phyloP scores from a whole-genome alignment of 1,140 invertebrate species.

The Ceratina japonica region DNA sequence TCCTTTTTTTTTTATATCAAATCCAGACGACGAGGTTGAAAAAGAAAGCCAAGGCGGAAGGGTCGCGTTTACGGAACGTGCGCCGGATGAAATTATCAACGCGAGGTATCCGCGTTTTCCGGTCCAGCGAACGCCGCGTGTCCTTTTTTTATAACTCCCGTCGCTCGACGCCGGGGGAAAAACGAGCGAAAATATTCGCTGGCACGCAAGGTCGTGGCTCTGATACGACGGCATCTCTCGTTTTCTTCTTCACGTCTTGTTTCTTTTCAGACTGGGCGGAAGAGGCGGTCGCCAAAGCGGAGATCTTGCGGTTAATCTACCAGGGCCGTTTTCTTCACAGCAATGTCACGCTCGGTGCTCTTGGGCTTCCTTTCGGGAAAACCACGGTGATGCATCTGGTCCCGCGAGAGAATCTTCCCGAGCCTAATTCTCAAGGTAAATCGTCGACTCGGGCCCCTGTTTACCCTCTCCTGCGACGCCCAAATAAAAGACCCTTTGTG shows the following conservation, averaged over 20 bases:
- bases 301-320: conserved; percentile 99
- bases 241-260: conserved; percentile 53
- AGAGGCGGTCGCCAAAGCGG: conserved; percentile 96
- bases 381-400: conserved; percentile 99
- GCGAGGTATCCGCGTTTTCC: conserved; percentile 14
- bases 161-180: background rate
- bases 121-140: background rate
- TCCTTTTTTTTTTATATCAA: conserved; percentile 7
- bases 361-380: conserved; percentile 96
- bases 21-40: background rate
- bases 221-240: conserved; percentile 17
- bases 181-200: conserved; percentile 8
- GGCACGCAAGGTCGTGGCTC: background rate
- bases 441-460: background rate
- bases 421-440: conserved; percentile 98
- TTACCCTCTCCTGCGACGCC: background rate
- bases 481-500: background rate
- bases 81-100: conserved; percentile 35
- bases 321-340: conserved; percentile 99
- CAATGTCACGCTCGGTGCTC: conserved; percentile 98
- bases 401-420: conserved; percentile 98
- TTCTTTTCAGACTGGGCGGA: conserved; percentile 92
- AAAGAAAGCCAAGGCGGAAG: background rate
- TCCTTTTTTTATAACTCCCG: background rate
- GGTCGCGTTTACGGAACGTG: conserved; percentile 19